Conservation (phyloP, 2,113 vertebrate genomes). For the Sterna hirundo region DNA sequence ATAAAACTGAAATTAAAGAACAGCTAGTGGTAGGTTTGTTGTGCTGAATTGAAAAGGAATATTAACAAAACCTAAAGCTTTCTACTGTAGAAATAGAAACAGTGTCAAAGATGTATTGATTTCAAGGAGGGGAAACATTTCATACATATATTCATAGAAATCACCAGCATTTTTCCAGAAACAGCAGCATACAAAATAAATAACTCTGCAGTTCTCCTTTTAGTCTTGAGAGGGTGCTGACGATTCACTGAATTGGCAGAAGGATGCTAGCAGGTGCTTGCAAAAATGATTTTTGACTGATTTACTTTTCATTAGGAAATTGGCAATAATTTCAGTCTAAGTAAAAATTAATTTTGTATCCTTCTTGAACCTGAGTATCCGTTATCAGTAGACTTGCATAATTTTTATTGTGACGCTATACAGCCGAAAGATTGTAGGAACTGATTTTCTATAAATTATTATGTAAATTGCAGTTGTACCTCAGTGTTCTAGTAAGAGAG, state of each 20-base stretch:
- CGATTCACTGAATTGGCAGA: background rate
- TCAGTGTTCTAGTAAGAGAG: background rate
- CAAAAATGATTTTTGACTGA: background rate
- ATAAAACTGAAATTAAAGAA: background rate
- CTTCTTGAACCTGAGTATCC: background rate
- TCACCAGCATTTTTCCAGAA: background rate
- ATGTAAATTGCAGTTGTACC: background rate
- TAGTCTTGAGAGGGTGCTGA: slow-evolving; percentile 52
- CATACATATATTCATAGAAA: background rate
- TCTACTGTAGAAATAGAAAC: background rate
- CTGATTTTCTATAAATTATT: background rate
- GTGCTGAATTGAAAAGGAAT: background rate
- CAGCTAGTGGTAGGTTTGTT: background rate
- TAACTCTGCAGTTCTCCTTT: background rate
- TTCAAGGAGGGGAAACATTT: background rate
- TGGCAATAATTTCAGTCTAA: background rate
- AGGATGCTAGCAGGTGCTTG: background rate
- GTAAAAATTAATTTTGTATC: background rate
- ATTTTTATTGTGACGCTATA: background rate
- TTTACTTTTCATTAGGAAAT: background rate
- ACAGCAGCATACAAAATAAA: background rate
- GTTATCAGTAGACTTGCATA: background rate
- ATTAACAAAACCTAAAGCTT: background rate
- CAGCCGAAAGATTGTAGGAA: background rate
- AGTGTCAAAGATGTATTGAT: background rate